Percentiles rank a stretch among this genome's conserved stretches.
Evolutionary conservation across 1,140 invertebrate species (phyloP).

Genomic region (Rhyacophila brunnea): DNA sequence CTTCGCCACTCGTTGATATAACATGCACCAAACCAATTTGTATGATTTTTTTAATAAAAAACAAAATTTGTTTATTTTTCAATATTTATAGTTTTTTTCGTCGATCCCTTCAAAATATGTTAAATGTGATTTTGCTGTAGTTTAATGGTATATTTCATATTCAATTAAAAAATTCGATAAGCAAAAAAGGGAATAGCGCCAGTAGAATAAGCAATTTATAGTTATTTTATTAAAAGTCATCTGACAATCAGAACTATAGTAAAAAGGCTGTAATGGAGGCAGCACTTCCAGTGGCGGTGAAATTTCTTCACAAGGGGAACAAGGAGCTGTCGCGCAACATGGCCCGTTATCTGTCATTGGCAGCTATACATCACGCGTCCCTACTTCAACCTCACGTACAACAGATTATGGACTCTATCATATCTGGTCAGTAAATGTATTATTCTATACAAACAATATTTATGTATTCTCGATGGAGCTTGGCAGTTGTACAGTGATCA

Average conservation of each 20-base stretch:
- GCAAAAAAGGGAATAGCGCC: too few species aligned
- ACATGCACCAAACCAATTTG: too few species aligned
- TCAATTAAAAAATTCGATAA: too few species aligned
- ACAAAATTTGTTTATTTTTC: too few species aligned
- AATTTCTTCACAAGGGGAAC: constrained; percentile 88
- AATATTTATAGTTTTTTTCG: too few species aligned
- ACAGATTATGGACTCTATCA: constrained; percentile 85
- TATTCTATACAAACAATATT: not conserved
- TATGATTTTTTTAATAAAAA: too few species aligned
- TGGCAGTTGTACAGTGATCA: too few species aligned
- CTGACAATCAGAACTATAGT: constrained; percentile 74
- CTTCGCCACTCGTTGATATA: too few species aligned
- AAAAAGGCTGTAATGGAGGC: constrained; percentile 87
- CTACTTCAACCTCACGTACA: constrained; percentile 83
- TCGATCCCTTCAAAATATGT: too few species aligned
- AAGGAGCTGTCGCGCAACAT: constrained; percentile 85
- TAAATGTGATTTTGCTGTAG: too few species aligned
- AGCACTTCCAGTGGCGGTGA: constrained; percentile 85
- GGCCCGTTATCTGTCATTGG: constrained; percentile 87
- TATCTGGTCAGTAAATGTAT: constrained; percentile 63
- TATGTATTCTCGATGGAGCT: too few species aligned
- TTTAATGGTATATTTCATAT: too few species aligned
- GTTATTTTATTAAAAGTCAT: constrained; percentile 37
- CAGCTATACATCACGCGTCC: constrained; percentile 87
- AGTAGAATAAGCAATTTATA: not conserved